These are phyloP conservation scores for Drosophila pseudoananassae DNA, from an alignment of 1,140 invertebrate species.

Conservation along the genomic window DNA sequence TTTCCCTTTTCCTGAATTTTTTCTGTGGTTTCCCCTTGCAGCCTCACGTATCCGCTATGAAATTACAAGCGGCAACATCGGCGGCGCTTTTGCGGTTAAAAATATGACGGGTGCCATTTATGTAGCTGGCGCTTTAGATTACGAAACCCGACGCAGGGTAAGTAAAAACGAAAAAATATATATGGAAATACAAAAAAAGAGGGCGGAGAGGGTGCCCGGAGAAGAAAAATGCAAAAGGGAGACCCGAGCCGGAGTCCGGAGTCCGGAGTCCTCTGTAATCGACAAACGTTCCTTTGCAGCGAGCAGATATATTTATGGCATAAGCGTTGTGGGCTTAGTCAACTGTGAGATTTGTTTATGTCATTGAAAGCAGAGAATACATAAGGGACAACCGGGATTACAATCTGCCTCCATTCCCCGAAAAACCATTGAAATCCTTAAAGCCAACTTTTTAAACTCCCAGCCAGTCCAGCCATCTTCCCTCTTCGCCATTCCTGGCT, in stretches of 20 bases:
- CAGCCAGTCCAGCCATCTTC: background rate
- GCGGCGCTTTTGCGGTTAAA: slow-evolving; percentile 98
- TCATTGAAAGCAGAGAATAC: slow-evolving; percentile 41
- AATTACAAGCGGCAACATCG: slow-evolving; percentile 99
- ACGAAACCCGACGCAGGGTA: slow-evolving; percentile 95
- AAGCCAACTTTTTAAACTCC: background rate
- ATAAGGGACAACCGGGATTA: slow-evolving; percentile 25
- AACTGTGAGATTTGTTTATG: slow-evolving; percentile 75
- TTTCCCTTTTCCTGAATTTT: slow-evolving; percentile 32
- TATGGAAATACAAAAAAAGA: background rate
- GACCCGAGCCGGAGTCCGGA: slow-evolving; percentile 16
- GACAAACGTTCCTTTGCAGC: slow-evolving; percentile 45
- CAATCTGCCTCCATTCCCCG: background rate
- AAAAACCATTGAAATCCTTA: slow-evolving; percentile 1
- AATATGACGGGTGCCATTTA: slow-evolving; percentile 99
- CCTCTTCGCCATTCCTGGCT: slow-evolving; percentile 7
- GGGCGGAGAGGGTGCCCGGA: slow-evolving; percentile 87
- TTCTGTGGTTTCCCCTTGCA: slow-evolving; percentile 76
- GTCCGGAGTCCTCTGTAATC: slow-evolving; percentile 32
- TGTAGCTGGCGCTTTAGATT: slow-evolving; percentile 96
- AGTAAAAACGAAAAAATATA: slow-evolving; percentile 79
- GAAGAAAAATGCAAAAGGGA: slow-evolving; percentile 33
- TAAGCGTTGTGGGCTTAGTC: slow-evolving; percentile 63
- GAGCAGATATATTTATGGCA: slow-evolving; percentile 59
- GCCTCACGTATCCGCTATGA: slow-evolving; percentile 99